These are phyloP conservation scores for Silurus lanzhouensis DNA, from an alignment of 2,797 vertebrate species.

Conservation along the genomic window DNA sequence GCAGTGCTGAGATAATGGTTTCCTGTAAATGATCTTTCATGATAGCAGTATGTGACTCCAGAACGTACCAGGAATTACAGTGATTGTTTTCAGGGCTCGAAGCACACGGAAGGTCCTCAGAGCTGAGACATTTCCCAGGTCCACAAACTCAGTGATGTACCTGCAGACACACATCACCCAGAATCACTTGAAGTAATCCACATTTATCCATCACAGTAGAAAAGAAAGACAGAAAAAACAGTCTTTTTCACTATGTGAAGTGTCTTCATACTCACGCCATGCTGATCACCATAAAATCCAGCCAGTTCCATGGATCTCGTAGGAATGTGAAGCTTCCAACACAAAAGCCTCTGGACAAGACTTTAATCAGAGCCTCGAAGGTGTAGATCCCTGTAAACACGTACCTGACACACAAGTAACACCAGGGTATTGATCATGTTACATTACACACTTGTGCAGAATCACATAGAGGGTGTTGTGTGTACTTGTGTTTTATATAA, in stretches of 20 bases:
- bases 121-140: conserved; percentile 91
- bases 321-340: conserved; percentile 90
- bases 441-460: neutral
- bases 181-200: neutral
- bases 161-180: conserved; percentile 62
- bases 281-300: conserved; percentile 96
- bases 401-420: conserved; percentile 73
- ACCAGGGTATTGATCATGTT: rapidly evolving
- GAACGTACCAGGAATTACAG: conserved; percentile 89
- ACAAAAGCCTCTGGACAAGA: conserved; percentile 90
- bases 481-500: too few species aligned
- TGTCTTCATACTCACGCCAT: conserved; percentile 85
- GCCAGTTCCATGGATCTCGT: conserved; percentile 96
- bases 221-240: too few species aligned
- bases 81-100: conserved; percentile 95
- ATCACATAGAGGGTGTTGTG: neutral
- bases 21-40: neutral
- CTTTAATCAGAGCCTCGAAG: conserved; percentile 88
- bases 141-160: conserved; percentile 91
- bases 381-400: conserved; percentile 93
- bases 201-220: neutral
- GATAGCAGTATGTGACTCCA: neutral
- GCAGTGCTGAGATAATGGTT: neutral
- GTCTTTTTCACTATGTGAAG: too few species aligned
- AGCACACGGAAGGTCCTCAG: conserved; percentile 94